phyloP scores from a whole-genome alignment of 2,797 vertebrate species.

The Enteromius viviparus region DNA sequence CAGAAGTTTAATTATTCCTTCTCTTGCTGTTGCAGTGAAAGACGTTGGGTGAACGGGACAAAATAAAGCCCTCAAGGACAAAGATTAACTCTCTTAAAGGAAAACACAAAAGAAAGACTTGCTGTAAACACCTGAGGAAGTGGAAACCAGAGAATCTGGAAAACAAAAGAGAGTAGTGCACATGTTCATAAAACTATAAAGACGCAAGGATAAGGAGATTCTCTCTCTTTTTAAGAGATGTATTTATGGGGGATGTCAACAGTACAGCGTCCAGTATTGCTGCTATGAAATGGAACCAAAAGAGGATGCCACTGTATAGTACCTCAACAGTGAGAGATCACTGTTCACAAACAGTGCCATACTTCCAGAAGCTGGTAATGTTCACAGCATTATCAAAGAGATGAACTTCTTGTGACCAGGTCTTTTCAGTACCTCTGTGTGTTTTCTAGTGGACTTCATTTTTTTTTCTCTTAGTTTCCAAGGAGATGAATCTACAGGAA shows the following conservation, averaged over 20 bases:
- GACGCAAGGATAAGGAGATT: not conserved
- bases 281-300: constrained; percentile 48
- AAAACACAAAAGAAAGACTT: constrained; percentile 8
- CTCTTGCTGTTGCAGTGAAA: constrained; percentile 72
- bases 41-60: constrained; percentile 2
- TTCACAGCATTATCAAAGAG: not conserved
- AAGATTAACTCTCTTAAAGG: constrained; percentile 17
- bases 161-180: constrained; percentile 7
- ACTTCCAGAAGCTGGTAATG: not conserved
- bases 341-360: constrained; percentile 31
- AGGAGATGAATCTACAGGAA: constrained; percentile 15
- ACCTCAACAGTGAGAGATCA: constrained; percentile 1
- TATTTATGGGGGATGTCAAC: constrained; percentile 24
- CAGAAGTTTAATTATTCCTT: not conserved
- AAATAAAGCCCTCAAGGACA: constrained; percentile 16
- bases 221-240: not conserved
- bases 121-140: constrained; percentile 19
- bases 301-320: constrained; percentile 3
- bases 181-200: constrained; percentile 26
- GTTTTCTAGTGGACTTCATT: constrained; percentile 6
- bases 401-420: not conserved
- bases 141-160: constrained; percentile 44
- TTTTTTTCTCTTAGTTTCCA: not conserved
- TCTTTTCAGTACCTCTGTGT: not conserved
- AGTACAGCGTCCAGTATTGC: constrained; percentile 29